A percentile compares a stretch with the other conserved stretches of the same genome.
phyloP scores from a whole-genome alignment of 1,140 invertebrate genomes.

The Heliothis virescens region DNA sequence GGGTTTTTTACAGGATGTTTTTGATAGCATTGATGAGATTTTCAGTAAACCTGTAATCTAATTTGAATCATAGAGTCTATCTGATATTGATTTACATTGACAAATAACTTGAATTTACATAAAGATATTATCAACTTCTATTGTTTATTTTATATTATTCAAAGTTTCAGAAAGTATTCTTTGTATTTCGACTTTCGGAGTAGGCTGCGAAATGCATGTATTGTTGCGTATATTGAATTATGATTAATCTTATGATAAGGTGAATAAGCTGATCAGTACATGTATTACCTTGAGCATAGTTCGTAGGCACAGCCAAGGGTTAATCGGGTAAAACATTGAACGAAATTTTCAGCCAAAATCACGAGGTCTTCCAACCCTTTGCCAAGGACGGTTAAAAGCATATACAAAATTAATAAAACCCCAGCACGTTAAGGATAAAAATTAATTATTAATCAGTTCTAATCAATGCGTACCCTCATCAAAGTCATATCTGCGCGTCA shows the following conservation, averaged over 20 bases:
- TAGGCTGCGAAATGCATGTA: too few relatives aligned
- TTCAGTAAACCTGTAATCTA: conserved; percentile 14
- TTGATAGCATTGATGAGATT: neutral
- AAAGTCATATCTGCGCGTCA: conserved; percentile 32
- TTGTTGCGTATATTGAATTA: too few relatives aligned
- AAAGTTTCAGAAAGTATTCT: neutral
- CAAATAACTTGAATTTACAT: neutral
- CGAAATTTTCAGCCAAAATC: neutral
- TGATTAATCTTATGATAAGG: too few relatives aligned
- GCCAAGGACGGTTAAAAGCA: neutral
- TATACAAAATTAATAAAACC: conserved; percentile 21
- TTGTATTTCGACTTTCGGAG: too few relatives aligned
- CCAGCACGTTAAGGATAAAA: conserved; percentile 24
- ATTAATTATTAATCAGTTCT: conserved; percentile 34
- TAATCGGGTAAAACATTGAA: neutral
- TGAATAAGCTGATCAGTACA: too few relatives aligned
- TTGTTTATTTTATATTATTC: neutral
- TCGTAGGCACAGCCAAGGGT: neutral
- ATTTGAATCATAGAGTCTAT: conserved; percentile 5
- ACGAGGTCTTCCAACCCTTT: neutral
- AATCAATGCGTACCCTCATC: conserved; percentile 46
- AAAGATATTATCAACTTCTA: neutral
- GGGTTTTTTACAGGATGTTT: too few relatives aligned
- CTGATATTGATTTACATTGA: conserved; percentile 20
- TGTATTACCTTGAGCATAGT: too few relatives aligned